Percentiles rank a stretch among this genome's conserved stretches.
Conservation (phyloP, 2,113 vertebrate species). For the Andinoacara biseriatus region DNA sequence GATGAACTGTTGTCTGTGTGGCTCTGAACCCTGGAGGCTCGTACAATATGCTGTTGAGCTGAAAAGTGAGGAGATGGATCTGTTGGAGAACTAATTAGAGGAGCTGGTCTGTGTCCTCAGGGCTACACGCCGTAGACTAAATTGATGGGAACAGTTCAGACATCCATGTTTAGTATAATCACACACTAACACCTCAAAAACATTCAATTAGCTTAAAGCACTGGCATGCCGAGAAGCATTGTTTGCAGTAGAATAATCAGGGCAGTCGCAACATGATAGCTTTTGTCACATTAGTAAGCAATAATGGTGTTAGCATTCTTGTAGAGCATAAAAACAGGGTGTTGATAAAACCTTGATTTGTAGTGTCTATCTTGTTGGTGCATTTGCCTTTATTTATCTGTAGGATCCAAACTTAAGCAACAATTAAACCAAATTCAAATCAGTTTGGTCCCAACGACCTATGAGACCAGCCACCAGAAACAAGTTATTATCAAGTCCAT, state of each 20-base stretch:
- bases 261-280: not conserved
- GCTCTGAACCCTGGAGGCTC: slow-evolving; percentile 11
- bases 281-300: not conserved
- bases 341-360: not conserved
- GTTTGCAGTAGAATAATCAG: slow-evolving; percentile 3
- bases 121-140: slow-evolving; percentile 13
- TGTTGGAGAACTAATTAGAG: slow-evolving; percentile 38
- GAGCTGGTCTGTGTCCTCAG: not conserved
- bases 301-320: not conserved
- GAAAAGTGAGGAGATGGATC: slow-evolving; percentile 33
- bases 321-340: not conserved
- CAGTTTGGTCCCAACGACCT: not conserved
- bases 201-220: not conserved
- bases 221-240: not conserved
- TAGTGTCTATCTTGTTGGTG: not conserved
- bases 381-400: not conserved
- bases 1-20: not conserved
- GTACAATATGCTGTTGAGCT: not conserved
- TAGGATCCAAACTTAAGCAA: not conserved
- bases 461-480: not conserved
- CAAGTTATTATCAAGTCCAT: not conserved
- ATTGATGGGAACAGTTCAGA: slow-evolving; percentile 22
- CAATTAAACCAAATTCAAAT: not conserved
- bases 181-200: slow-evolving; percentile 2
- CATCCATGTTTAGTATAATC: slow-evolving; percentile 17